These are phyloP conservation scores for Leptocoma aspasia DNA, from an alignment of 2,113 vertebrate species.

Conservation along the genomic window DNA sequence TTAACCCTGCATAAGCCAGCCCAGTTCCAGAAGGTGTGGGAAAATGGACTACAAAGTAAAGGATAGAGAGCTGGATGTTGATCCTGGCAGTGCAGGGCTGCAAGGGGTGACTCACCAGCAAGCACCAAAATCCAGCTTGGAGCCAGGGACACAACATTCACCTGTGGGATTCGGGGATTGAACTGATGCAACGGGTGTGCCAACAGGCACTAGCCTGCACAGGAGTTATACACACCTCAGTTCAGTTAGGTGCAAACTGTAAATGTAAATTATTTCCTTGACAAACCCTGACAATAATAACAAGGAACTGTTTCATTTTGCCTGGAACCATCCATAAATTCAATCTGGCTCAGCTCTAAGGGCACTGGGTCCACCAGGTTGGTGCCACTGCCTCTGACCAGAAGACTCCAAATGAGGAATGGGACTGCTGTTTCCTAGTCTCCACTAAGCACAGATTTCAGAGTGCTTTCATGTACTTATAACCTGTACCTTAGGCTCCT, in stretches of 20 bases:
- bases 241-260: background rate
- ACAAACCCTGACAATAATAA: background rate
- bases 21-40: background rate
- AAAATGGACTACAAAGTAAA: background rate
- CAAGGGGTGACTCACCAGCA: background rate
- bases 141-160: background rate
- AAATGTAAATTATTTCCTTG: background rate
- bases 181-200: accelerated
- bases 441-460: background rate
- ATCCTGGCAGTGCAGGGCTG: background rate
- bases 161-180: background rate
- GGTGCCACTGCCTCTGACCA: background rate
- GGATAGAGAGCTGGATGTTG: background rate
- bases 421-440: background rate
- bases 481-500: background rate
- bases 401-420: background rate
- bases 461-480: background rate
- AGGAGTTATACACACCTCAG: background rate
- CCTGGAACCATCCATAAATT: accelerated
- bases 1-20: background rate
- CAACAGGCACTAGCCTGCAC: background rate
- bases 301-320: background rate
- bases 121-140: background rate
- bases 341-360: background rate
- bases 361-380: background rate